phyloP scores from a whole-genome alignment of 2,797 vertebrate species.

The Falco peregrinus region DNA sequence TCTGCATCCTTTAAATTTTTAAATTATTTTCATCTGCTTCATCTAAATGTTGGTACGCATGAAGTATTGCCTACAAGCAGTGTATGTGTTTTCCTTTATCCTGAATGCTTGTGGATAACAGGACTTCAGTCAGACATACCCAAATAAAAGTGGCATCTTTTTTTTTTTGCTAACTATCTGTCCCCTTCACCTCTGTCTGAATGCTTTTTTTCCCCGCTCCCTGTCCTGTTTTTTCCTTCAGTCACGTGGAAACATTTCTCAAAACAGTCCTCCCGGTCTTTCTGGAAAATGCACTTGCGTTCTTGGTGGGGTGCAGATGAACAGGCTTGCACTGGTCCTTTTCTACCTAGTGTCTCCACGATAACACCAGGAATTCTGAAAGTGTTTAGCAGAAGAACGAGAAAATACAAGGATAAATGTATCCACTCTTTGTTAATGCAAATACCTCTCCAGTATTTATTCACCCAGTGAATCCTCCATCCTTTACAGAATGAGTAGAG shows the following conservation, averaged over 20 bases:
- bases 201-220: not conserved
- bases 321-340: not conserved
- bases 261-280: not conserved
- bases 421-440: not conserved
- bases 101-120: not conserved
- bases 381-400: not conserved
- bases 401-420: not conserved
- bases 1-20: not conserved
- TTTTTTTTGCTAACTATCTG: not conserved
- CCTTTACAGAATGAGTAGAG: not conserved
- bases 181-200: not conserved
- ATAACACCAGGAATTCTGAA: not conserved
- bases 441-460: not conserved
- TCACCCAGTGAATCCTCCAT: not conserved
- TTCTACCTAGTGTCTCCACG: not conserved
- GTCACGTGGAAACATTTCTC: not conserved
- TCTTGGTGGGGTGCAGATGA: not conserved
- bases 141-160: not conserved
- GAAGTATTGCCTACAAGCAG: not conserved
- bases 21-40: not conserved
- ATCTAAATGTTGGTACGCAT: not conserved
- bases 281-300: not conserved
- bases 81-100: not conserved
- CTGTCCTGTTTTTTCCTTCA: not conserved
- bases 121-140: not conserved